Evolutionary conservation across 2,888 invertebrate genomes (phyloP), one percentile per base, ranked within the genome.

Genomic region (Euphydryas editha): DNA sequence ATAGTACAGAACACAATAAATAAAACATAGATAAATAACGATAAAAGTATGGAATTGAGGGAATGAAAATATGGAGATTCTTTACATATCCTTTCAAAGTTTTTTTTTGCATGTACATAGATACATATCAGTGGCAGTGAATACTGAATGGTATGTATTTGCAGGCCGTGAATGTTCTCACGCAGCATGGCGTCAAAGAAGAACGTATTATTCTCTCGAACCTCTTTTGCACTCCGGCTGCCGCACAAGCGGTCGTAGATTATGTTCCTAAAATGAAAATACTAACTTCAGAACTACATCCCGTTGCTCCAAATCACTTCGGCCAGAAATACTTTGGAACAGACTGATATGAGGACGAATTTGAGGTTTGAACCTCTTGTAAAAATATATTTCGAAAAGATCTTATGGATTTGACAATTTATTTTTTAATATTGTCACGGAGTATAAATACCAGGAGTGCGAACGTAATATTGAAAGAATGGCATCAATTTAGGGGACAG

Each of bases 291-390:
- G 99, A 99, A 87, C 94, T 99, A 30, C 97, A 99, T 86, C 96
- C 96, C 0, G 96, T 98, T 2, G 98, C 99, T 10, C 99, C 99
- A 10, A 98, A 98, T 91, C 99, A 99, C 88, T 99, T 99, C 90
- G 99, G 99, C 60, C 97, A 98, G 89, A 99, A 98, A 87, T 99
- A 99, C 92, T 99, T 99, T 92, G 99, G 99, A 74, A 99, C 99
- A 65, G 99, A 99, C 93, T 99, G 88, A 91, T 85, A 81, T 61
- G 81, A 82, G 42, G 78, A 82, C 6, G 73, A 73, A 44, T 73
- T 71, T 66, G 72, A 73, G 59, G 70, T 62, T 30, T 65, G 21
- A 49, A 20, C 42, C 47, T 39, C 42, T 47, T 5, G 10, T n/a
- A 24, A 15, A 13, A 6, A 15, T 13, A 15, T 1, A 18, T 13